Conservation (phyloP, 2,888 invertebrate genomes). For the Nemapogon koenigi region DNA sequence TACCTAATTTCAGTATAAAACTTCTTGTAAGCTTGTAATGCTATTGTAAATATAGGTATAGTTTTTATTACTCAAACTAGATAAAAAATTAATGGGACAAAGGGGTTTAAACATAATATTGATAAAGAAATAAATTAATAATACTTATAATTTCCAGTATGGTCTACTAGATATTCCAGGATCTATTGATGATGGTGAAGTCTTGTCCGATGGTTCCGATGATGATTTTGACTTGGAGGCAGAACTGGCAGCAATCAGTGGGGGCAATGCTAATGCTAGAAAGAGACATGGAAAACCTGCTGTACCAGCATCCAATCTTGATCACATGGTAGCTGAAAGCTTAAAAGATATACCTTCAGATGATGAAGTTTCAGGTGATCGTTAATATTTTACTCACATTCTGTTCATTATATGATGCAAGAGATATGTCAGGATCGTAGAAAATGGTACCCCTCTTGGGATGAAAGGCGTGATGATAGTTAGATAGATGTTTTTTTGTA, state of each 20-base stretch:
- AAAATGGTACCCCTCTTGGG: too few relatives aligned
- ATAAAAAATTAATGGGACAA: too few relatives aligned
- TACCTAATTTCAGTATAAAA: too few relatives aligned
- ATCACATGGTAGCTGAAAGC: constrained; percentile 80
- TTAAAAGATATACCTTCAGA: constrained; percentile 79
- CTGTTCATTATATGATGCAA: too few relatives aligned
- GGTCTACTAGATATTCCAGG: constrained; percentile 78
- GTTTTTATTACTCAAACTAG: too few relatives aligned
- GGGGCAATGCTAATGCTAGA: constrained; percentile 32
- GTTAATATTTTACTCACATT: too few relatives aligned
- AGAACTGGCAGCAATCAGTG: constrained; percentile 76
- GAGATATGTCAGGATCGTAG: too few relatives aligned
- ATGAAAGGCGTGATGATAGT: too few relatives aligned
- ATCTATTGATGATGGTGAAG: constrained; percentile 60
- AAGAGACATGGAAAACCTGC: constrained; percentile 35
- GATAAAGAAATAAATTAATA: not conserved
- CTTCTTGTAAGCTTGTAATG: too few relatives aligned
- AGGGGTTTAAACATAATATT: not conserved
- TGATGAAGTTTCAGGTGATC: constrained; percentile 69
- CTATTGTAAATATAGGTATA: too few relatives aligned
- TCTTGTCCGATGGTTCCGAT: constrained; percentile 55
- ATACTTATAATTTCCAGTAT: constrained; percentile 57
- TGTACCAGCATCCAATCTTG: constrained; percentile 66
- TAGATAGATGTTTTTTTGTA: too few relatives aligned
- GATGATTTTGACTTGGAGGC: constrained; percentile 87